Base-by-base conservation (phyloP, 2,888 invertebrate genomes). In the Biston betularia region DNA sequence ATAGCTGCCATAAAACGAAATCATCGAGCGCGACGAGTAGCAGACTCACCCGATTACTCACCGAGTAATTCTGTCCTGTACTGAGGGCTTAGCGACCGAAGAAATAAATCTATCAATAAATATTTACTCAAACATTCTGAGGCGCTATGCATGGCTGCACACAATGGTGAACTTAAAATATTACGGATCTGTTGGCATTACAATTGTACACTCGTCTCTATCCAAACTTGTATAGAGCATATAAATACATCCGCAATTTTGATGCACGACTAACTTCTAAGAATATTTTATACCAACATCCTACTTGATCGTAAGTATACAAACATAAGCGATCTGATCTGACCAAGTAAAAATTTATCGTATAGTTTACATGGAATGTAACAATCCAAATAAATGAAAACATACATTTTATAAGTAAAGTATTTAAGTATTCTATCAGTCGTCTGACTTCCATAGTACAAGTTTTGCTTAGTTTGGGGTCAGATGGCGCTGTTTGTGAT, bases 31-130 rank as follows among this genome's bases (percentile, higher is more conserved):
- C 83, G 80, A 86, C 89, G 85, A 83, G 79, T 73, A 79, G 79
- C 82, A 83, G 85, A 89, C 87, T 89, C 89, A 88, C 81, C 83
- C 85, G 87, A 88, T 92, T 92, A 89, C 88, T 92, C 91, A 90
- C 83, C 82, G 84, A 84, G 85, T 89, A 90, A 91, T 91, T 92
- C 88, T 76, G 89, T 88, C 86, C 81, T 82, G 78, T 79, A 79
- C 78, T 75, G 79, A 76, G 78, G 79, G 79, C 84, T 81, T 73
- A 80, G 79, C 76, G 78, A 79, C 81, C 85, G 78, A 75, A 83
- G 79, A 76, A 85, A 90, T 90, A 90, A 89, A 88, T 88, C 86
- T 88, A 88, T 90, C 89, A 79, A 89, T 89, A 90, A 88, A 90
- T 90, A 88, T 90, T 89, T 88, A 89, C 84, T 50, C 38, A 59